These are phyloP conservation scores for Hermetia illucens DNA, from an alignment of 1,140 invertebrate species.

Conservation along the genomic window DNA sequence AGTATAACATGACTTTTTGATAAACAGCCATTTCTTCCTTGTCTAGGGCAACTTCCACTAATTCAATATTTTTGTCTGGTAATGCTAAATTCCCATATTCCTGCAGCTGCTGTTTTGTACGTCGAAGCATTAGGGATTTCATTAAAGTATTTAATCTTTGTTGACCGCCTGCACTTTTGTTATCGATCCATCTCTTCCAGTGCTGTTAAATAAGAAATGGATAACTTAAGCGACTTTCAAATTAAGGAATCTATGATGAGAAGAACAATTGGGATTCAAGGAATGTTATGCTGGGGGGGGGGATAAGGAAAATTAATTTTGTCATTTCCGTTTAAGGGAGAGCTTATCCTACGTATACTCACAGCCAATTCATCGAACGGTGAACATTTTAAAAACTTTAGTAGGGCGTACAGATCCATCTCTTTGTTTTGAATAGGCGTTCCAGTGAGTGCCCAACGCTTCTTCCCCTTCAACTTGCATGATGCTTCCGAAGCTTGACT, in stretches of 20 bases:
- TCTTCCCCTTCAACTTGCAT: slow-evolving; percentile 41
- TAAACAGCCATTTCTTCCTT: slow-evolving; percentile 62
- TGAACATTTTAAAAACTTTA: slow-evolving; percentile 72
- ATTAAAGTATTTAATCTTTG: slow-evolving; percentile 63
- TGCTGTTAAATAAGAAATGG: slow-evolving; percentile 28
- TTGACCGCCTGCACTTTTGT: slow-evolving; percentile 51
- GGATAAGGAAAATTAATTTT: too few species aligned
- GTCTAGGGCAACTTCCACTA: slow-evolving; percentile 44
- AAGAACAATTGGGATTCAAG: too few species aligned
- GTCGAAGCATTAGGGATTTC: slow-evolving; percentile 63
- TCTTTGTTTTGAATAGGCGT: slow-evolving; percentile 93
- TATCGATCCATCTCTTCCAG: slow-evolving; percentile 52
- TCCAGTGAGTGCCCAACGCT: slow-evolving; percentile 80
- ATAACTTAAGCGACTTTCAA: too few species aligned
- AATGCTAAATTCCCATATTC: slow-evolving; percentile 42
- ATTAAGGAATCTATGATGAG: too few species aligned
- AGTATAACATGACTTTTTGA: slow-evolving; percentile 57
- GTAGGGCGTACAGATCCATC: slow-evolving; percentile 70
- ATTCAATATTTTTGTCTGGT: slow-evolving; percentile 45
- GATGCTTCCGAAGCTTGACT: slow-evolving; percentile 55
- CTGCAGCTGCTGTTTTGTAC: slow-evolving; percentile 69
- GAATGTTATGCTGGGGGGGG: too few species aligned
- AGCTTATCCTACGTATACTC: too few species aligned
- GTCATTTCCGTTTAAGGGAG: too few species aligned
- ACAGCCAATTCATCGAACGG: slow-evolving; percentile 71